phyloP scores from a whole-genome alignment of 2,888 invertebrate species.

The Aquatica leii region DNA sequence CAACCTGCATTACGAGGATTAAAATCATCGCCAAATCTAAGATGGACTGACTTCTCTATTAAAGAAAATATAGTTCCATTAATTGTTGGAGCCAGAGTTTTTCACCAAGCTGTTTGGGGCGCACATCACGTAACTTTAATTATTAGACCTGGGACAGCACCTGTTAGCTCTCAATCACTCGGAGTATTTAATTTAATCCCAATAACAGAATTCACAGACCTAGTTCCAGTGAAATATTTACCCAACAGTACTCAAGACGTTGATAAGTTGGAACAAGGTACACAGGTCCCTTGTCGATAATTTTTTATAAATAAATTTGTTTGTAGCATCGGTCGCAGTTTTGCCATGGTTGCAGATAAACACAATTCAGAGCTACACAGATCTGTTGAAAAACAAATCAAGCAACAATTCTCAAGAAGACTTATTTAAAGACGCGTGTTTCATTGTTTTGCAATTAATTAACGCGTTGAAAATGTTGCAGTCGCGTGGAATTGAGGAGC shows the following conservation, averaged over 20 bases:
- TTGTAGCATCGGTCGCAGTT: conserved; percentile 79
- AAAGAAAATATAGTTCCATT: conserved; percentile 60
- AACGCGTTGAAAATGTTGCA: conserved; percentile 84
- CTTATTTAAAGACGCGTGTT: conserved; percentile 72
- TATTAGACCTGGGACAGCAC: conserved; percentile 70
- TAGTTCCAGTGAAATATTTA: conserved; percentile 75
- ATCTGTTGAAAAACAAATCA: conserved; percentile 65
- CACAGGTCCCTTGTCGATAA: not conserved
- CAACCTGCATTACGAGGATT: conserved; percentile 74
- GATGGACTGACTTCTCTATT: conserved; percentile 77
- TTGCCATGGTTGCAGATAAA: conserved; percentile 78
- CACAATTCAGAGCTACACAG: conserved; percentile 76
- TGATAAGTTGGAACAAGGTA: conserved; percentile 75
- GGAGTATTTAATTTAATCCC: conserved; percentile 74
- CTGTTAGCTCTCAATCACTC: conserved; percentile 62
- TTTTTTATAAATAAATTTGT: not conserved
- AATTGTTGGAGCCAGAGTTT: conserved; percentile 74
- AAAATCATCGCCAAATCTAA: conserved; percentile 75
- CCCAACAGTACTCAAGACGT: conserved; percentile 62
- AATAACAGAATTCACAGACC: conserved; percentile 82
- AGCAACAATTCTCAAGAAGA: conserved; percentile 55
- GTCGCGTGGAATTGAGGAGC: conserved; percentile 83
- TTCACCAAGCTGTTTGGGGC: conserved; percentile 81
- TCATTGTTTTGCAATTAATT: conserved; percentile 81
- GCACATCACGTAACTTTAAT: conserved; percentile 74